phyloP scores from a whole-genome alignment of 2,113 vertebrate species.

The Prochilodus magdalenae region DNA sequence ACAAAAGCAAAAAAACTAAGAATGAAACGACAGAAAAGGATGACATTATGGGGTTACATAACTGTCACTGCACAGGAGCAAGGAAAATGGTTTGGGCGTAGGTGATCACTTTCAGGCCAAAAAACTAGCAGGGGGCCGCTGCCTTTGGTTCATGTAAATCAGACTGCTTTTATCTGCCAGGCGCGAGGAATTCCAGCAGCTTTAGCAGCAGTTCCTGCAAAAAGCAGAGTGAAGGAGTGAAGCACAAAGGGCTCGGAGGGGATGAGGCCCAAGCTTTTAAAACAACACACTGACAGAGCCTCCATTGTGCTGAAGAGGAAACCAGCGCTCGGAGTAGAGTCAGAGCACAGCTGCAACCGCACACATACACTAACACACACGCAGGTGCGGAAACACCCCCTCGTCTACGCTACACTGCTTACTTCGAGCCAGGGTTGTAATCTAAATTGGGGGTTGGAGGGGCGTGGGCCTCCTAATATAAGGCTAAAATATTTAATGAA shows the following conservation, averaged over 20 bases:
- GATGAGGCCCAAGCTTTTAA: conserved; percentile 71
- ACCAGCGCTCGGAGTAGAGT: conserved; percentile 62
- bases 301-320: conserved; percentile 75
- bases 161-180: conserved; percentile 12
- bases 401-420: not conserved
- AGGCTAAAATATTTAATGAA: not conserved
- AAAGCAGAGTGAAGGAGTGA: conserved; percentile 29
- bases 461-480: not conserved
- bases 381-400: conserved; percentile 15
- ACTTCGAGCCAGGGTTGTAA: not conserved
- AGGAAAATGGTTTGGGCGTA: not conserved
- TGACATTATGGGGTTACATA: not conserved
- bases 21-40: not conserved
- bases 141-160: conserved; percentile 20
- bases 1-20: not conserved
- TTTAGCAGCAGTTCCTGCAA: conserved; percentile 53
- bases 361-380: conserved; percentile 25
- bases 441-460: not conserved
- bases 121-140: not conserved
- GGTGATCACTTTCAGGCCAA: not conserved
- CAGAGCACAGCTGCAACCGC: conserved; percentile 64
- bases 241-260: conserved; percentile 71
- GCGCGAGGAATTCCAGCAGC: conserved; percentile 39
- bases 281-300: conserved; percentile 76
- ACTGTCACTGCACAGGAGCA: not conserved